Evolutionary conservation across 2,113 vertebrate species (phyloP).

Genomic region (Phaetusa simplex): DNA sequence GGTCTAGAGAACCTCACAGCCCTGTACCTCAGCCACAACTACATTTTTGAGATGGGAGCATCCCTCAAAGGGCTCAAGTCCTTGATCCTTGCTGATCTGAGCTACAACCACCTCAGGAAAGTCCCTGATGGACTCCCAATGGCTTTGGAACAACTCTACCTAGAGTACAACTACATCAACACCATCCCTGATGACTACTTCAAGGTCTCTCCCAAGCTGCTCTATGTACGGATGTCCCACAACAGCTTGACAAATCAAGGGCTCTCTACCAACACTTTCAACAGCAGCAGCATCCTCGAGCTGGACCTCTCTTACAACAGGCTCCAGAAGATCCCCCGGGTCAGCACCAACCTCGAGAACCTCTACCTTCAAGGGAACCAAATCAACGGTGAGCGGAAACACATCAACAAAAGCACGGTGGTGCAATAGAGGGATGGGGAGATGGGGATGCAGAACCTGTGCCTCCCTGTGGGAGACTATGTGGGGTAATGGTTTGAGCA

Average conservation of each 20-base stretch:
- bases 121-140: constrained; percentile 86
- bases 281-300: constrained; percentile 90
- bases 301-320: constrained; percentile 95
- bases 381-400: constrained; percentile 85
- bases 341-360: constrained; percentile 89
- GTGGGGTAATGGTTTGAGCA: not conserved
- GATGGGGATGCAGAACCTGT: not conserved
- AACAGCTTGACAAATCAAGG: constrained; percentile 90
- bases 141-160: constrained; percentile 89
- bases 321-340: constrained; percentile 90
- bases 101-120: constrained; percentile 87
- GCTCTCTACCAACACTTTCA: constrained; percentile 88
- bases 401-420: rapidly evolving
- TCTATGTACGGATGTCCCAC: constrained; percentile 89
- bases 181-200: constrained; percentile 86
- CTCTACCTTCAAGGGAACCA: constrained; percentile 95
- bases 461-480: rapidly evolving
- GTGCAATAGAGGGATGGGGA: not conserved
- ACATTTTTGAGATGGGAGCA: constrained; percentile 82
- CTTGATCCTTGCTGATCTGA: constrained; percentile 87
- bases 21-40: constrained; percentile 89
- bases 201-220: constrained; percentile 80
- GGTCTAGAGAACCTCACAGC: constrained; percentile 92
- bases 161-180: constrained; percentile 90
- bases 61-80: constrained; percentile 84